Base-by-base conservation (phyloP, 1,140 invertebrate species). In the Drosophila funebris region DNA sequence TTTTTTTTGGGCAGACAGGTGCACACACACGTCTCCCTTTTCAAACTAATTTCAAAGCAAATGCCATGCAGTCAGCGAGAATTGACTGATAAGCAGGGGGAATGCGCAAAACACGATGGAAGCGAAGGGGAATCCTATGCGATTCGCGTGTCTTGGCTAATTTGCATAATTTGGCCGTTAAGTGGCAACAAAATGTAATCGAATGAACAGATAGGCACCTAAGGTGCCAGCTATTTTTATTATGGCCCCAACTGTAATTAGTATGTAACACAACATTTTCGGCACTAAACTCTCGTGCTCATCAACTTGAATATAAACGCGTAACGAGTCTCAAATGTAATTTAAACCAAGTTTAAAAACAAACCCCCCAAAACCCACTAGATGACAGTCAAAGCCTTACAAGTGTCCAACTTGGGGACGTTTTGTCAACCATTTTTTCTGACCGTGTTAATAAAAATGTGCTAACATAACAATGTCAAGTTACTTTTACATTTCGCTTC, bases 151-250 rank as follows among this genome's bases (percentile, higher is more conserved):
- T 54, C 44, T 56, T 46, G 64, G 31, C 43, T 84, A 56, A 84
- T 84, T 84, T 85, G 61, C 76, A 85, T 84, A 77, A 84, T 84
- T 79, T 68, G 18, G 37, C 72, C 76, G 64, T 84, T 84, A 84
- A 84, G 73, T 76, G 80, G 76, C 80, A 73, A 72, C 73, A 84
- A 84, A 84, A 75, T 84, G 76, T 84, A 84, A 79, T 84, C 80
- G 68, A 84, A 84, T 72, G 71, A 83, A 67, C 57, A 78, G 79
- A 83, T 83, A 78, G 66, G 48, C 29, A 37, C 50, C 37, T 66
- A 27, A 48, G 52, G 61, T 72, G 69, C 43, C 33, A 54, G 39
- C 71, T 69, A 73, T 69, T 73, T 69, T 69, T 73, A 62, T 69
- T 73, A 62, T 52, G 39, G 36, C 14, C 33, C 41, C 43, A 62